Base-by-base conservation (phyloP, 1,140 invertebrate genomes). In the Hylyphantes graminicola region DNA sequence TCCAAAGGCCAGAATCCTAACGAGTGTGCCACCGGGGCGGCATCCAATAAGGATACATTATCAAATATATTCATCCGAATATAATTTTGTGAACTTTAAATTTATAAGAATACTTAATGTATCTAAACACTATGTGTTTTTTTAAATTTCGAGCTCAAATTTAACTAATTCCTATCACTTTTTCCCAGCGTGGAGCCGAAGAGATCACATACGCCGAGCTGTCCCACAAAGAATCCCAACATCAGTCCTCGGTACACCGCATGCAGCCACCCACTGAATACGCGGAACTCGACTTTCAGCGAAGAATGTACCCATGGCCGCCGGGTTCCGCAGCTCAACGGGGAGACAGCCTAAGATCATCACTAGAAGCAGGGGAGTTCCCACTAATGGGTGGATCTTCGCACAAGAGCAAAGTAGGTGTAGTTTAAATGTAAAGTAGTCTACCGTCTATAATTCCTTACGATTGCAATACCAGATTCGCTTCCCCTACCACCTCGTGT, bases 201-300 rank as follows among this genome's bases (percentile, higher is more conserved):
- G 82, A 85, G 35, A 85, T 85, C 7, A 85, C 82, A 15, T 85
- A 85, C 15, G 82, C 82, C 15, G 82, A 85, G 21, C 21, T 85
- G 19, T 53, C 82, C 5, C 82, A 76, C 51, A 85, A 85, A 19
- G 82, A 85, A 53, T 8, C 64, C 10, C 64, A 50, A 13, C 77
- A 74, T 19, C n/a, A 63, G 10, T 64, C 70, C 11, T 35, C 35
- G 35, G 82, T 85, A n/a, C 68, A 76, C 21, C 73, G 82, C n/a
- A 67, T 77, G 19, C 73, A 85, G 7, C 73, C 82, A 19, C 63
- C 82, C 12, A 85, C 82, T 17, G 82, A 85, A 35, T 85, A 85
- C 21, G 82, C 82, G 0, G 82, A 85, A 19, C 48, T 85, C 12
- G 82, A 85, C n/a, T 85, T 85, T 17, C 82, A 85, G 57, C 21